These are phyloP conservation scores for Geotrupes spiniger DNA, from an alignment of 2,888 invertebrate genomes.

Conservation along the genomic window DNA sequence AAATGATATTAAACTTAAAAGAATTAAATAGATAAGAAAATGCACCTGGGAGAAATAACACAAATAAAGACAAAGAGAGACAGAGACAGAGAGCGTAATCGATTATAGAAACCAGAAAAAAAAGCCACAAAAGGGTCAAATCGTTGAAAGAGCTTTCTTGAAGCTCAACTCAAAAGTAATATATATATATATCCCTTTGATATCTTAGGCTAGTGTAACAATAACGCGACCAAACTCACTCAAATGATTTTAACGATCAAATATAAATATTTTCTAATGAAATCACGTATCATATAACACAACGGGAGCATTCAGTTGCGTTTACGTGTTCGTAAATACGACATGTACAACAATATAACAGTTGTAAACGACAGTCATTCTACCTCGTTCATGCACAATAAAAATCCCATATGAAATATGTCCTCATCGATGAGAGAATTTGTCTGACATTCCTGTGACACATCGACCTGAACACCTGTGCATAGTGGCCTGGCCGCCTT, in stretches of 20 bases:
- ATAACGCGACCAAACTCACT: background rate
- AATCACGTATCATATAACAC: constrained; percentile 7
- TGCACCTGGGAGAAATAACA: no score
- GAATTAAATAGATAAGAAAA: no score
- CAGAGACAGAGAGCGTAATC: no score
- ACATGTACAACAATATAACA: constrained; percentile 22
- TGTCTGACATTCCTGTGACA: constrained; percentile 21
- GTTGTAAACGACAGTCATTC: constrained; percentile 31
- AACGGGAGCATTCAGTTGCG: constrained; percentile 10
- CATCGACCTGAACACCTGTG: constrained; percentile 22
- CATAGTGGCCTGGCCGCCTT: no score
- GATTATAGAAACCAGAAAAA: no score
- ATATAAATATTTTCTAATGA: background rate
- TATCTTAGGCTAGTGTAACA: no score
- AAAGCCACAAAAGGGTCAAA: no score
- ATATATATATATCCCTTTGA: no score
- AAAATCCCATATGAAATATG: constrained; percentile 27
- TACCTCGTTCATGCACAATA: constrained; percentile 28
- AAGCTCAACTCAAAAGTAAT: no score
- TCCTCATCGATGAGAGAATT: constrained; percentile 20
- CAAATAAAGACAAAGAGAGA: no score
- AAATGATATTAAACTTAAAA: no score
- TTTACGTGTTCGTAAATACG: constrained; percentile 19
- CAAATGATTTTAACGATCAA: constrained; percentile 2
- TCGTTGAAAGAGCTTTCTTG: no score